These are phyloP conservation scores for Lycaon pictus DNA, from an alignment of 2,113 vertebrate genomes.

Conservation along the genomic window DNA sequence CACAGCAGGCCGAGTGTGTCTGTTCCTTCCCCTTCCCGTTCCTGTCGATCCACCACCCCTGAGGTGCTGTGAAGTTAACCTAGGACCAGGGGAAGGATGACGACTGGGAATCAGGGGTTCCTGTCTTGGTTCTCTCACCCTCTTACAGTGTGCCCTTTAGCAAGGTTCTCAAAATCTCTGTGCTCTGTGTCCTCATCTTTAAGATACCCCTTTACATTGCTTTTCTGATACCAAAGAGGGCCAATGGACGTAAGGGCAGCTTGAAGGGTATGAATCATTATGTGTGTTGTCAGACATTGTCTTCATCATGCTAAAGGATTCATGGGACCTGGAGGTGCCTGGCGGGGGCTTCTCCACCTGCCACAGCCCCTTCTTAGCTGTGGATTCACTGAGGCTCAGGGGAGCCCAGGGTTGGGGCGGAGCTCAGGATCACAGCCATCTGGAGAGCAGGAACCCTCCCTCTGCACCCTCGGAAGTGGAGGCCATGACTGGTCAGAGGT, in stretches of 20 bases:
- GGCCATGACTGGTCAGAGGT: not conserved
- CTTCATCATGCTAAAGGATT: not conserved
- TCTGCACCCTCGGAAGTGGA: not conserved
- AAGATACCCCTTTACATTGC: not conserved
- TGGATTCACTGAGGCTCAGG: not conserved
- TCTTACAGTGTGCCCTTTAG: not conserved
- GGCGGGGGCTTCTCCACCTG: not conserved
- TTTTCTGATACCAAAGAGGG: not conserved
- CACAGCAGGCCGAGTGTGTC: not conserved
- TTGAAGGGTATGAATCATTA: not conserved
- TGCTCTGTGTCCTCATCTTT: not conserved
- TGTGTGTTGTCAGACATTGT: not conserved
- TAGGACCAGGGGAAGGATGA: not conserved
- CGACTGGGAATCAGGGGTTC: not conserved
- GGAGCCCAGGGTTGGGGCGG: not conserved
- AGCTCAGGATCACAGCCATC: not conserved
- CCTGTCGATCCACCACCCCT: fast-evolving
- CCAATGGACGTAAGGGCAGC: not conserved
- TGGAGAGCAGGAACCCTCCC: not conserved
- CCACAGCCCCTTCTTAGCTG: not conserved
- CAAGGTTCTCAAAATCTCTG: slow-evolving; percentile 36
- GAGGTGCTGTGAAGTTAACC: not conserved
- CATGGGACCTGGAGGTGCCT: fast-evolving
- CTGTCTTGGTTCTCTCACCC: not conserved
- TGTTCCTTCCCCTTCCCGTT: not conserved